phyloP scores from a whole-genome alignment of 2,113 vertebrate species.

The Mormyrus iriodes region DNA sequence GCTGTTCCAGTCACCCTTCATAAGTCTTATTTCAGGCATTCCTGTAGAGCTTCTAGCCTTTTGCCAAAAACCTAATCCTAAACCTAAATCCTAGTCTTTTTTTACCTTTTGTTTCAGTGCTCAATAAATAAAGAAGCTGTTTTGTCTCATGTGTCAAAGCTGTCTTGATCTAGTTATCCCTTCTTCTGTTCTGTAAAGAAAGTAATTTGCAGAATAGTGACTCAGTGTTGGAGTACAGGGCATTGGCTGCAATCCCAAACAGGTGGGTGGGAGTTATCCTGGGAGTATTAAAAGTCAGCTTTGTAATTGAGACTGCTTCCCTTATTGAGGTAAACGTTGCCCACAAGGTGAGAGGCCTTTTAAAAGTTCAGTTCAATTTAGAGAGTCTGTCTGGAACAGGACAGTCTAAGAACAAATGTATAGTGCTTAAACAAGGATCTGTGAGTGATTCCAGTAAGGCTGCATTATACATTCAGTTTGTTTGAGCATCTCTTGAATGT shows the following conservation, averaged over 20 bases:
- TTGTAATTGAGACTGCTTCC: neutral
- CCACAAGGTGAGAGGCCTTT: neutral
- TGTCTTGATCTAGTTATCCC: neutral
- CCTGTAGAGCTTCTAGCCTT: neutral
- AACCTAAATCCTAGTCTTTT: neutral
- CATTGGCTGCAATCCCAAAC: neutral
- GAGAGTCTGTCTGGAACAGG: neutral
- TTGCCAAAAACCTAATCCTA: neutral
- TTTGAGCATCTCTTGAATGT: neutral
- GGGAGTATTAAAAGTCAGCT: constrained; percentile 16
- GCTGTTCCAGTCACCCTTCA: neutral
- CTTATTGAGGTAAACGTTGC: neutral
- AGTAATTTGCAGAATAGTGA: constrained; percentile 16
- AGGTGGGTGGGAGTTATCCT: neutral
- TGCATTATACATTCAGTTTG: neutral
- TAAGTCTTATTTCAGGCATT: neutral
- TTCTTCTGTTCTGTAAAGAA: constrained; percentile 13
- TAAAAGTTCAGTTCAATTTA: neutral
- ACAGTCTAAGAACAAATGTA: neutral
- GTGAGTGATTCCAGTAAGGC: neutral
- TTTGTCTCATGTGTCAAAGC: neutral
- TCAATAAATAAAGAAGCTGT: neutral
- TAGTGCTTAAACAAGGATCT: neutral
- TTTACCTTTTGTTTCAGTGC: neutral
- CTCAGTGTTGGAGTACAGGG: neutral